Evolutionary conservation across 2,888 invertebrate species (phyloP), one percentile per base, ranked within the genome.

Genomic region (Coecobrya sp.): DNA sequence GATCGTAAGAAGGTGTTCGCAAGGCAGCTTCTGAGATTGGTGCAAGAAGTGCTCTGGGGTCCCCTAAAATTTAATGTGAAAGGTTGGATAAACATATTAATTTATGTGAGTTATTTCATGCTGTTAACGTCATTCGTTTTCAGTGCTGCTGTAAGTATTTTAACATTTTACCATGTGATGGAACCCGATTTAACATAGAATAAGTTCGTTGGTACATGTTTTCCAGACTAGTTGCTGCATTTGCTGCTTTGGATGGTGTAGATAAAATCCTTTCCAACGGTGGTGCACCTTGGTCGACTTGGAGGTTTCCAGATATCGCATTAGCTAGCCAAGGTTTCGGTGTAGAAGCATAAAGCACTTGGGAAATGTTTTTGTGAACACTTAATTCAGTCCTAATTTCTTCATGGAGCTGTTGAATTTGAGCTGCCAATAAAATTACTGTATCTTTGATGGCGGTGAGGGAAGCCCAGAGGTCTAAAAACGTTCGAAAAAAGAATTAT

Each of bases 331-430:
- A 22, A 10, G 19, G 19, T 13, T 49, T 82, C 8, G 30, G 59
- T 5, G 16, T 36, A 0, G 52, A 0, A 27, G 19, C 30, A 19
- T 7, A 22, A 13, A 55, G n/a, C 10, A 76, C 30, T 22, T 59
- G 76, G 2, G 62, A 19, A 11, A 81, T 25, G 19, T 65, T 92
- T n/a, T 65, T 59, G 55, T 92, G 85, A 30, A 19, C 70, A 0
- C 11, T 36, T 16, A 92, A 11, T 36, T 86, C 89, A 27, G 59
- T 81, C 5, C 79, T 16, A 16, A 89, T 27, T 25, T 86, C 81
- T n/a, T 86, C 92, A 13, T 89, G 79, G 0, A 81, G 59, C 5
- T 89, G 81, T 45, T 92, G 89, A 55, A 92, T 27, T 22, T 89
- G 62, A 7, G 89, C 86, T 13, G 92, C 86, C 10, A 92, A 27